These are phyloP conservation scores for Zenarchopterus dispar DNA, from an alignment of 2,797 vertebrate species.

Conservation along the genomic window DNA sequence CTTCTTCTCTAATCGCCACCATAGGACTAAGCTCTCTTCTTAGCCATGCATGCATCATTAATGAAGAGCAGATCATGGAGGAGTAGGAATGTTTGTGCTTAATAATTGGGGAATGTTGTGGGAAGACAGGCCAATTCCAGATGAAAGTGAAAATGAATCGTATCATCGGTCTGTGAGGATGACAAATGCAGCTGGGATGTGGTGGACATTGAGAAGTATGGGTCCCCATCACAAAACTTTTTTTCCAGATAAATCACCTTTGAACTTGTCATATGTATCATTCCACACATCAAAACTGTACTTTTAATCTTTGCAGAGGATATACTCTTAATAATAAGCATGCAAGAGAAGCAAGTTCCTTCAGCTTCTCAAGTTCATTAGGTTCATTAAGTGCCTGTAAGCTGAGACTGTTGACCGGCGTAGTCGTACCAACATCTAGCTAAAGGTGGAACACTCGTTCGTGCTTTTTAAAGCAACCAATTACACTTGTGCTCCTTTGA, in stretches of 20 bases:
- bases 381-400: no score
- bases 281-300: no score
- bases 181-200: background rate
- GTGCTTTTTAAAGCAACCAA: conserved; percentile 4
- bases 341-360: no score
- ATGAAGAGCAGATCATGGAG: conserved; percentile 37
- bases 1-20: conserved; percentile 41
- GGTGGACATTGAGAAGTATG: background rate
- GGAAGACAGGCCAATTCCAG: conserved; percentile 23
- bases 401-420: no score
- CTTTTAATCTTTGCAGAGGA: no score
- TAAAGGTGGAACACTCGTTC: background rate
- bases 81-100: conserved; percentile 34
- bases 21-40: conserved; percentile 42
- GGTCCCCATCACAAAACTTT: conserved; percentile 1
- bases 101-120: conserved; percentile 16
- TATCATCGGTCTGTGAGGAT: conserved; percentile 31
- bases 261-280: no score
- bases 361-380: no score
- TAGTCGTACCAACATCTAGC: background rate
- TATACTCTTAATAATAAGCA: no score
- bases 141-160: conserved; percentile 33
- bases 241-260: no score
- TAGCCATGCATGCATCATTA: conserved; percentile 37
- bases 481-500: conserved; percentile 8